Conservation (phyloP, 2,888 invertebrate genomes). For the Drosophila mimetica region DNA sequence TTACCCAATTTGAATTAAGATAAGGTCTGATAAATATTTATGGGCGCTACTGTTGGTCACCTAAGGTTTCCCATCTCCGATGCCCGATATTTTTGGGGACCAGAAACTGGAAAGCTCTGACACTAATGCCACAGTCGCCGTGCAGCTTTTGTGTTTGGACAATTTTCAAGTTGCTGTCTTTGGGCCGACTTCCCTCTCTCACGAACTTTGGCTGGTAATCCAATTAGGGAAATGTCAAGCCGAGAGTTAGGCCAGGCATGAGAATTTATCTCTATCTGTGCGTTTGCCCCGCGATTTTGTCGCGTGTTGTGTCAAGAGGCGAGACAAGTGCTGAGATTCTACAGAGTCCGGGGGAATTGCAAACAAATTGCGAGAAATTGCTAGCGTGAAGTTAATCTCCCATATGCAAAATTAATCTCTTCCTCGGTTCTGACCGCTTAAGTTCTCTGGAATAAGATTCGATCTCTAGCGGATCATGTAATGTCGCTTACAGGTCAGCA, state of each 20-base stretch:
- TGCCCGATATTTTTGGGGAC: constrained; percentile 13
- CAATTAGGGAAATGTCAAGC: constrained; percentile 75
- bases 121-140: constrained; percentile 66
- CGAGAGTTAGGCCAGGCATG: constrained; percentile 38
- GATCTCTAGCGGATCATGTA: not conserved
- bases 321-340: constrained; percentile 54
- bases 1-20: constrained; percentile 68
- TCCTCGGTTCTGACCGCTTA: not conserved
- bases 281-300: constrained; percentile 31
- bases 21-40: constrained; percentile 50
- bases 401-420: constrained; percentile 9
- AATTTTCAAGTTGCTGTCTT: constrained; percentile 42
- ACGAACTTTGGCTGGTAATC: constrained; percentile 49
- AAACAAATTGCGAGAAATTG: constrained; percentile 13
- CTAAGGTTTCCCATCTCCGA: not conserved
- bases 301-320: constrained; percentile 56
- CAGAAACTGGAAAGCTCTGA: constrained; percentile 53
- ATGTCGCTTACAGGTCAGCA: constrained; percentile 28
- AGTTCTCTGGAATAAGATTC: not conserved
- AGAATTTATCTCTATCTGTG: constrained; percentile 41
- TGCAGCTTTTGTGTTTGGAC: constrained; percentile 69
- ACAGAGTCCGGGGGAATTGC: constrained; percentile 13
- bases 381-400: constrained; percentile 11
- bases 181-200: constrained; percentile 7
- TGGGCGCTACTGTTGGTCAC: constrained; percentile 56